A percentile compares a stretch with the other conserved stretches of the same genome.
These are phyloP conservation scores for Hypanus sabinus DNA, from an alignment of 2,113 vertebrate species.

Conservation along the genomic window DNA sequence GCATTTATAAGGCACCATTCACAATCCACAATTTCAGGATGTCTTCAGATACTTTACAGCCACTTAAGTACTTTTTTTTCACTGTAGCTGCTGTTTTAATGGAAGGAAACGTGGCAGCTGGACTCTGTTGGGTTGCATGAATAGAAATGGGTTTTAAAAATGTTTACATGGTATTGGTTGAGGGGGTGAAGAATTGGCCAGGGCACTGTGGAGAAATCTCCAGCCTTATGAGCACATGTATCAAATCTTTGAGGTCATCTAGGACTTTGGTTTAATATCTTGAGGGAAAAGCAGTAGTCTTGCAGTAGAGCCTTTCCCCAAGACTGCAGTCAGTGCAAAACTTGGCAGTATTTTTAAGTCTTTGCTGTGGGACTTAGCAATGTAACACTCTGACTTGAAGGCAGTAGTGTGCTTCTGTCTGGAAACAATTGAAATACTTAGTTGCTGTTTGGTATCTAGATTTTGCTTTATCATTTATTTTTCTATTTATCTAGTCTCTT, in stretches of 20 bases:
- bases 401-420: neutral
- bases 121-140: too few species aligned
- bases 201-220: neutral
- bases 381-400: neutral
- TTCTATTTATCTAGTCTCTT: neutral
- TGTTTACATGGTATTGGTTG: neutral
- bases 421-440: neutral
- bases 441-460: neutral
- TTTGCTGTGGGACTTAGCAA: neutral
- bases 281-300: neutral
- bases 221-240: neutral
- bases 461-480: neutral
- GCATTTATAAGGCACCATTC: constrained; percentile 11
- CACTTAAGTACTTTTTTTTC: neutral
- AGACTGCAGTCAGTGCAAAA: neutral
- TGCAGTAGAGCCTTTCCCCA: neutral
- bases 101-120: neutral
- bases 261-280: neutral
- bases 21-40: constrained; percentile 17
- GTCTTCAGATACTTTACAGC: neutral
- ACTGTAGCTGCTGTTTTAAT: neutral
- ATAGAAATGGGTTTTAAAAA: neutral
- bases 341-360: neutral
- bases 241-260: neutral
- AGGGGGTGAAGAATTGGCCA: neutral